Evolutionary conservation across 2,888 invertebrate genomes (phyloP), one percentile per base, ranked within the genome.

Genomic region (Barypeithes pellucidus): DNA sequence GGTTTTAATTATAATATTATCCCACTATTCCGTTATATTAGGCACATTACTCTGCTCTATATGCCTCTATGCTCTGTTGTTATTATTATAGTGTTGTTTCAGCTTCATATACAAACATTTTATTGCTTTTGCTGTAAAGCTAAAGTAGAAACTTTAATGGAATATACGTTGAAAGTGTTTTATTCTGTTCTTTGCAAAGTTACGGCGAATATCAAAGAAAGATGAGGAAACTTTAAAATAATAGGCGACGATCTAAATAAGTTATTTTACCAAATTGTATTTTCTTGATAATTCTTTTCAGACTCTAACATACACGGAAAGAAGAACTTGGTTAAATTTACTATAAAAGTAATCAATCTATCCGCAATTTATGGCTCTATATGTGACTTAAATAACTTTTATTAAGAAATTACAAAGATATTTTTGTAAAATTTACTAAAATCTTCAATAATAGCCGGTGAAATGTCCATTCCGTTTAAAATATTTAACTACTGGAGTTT

Each of bases 1-100:
- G 60, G 60, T 60, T 60, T 60, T 60, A 60, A 60, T 60, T 60
- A 60, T 43, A 60, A 60, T 60, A 43, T 60, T 60, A 60, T 41
- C 60, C 60, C 24, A 12, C 39, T n/a, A 43, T 60, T n/a, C 14
- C 60, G 43, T 60, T 60, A 60, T 14, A 43, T 60, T 43, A 24
- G 8, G 3, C 9, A 29, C 43, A 60, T n/a, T 60, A 43, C 43
- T 43, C 22, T 20, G n/a, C 60, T 60, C n/a, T 60, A 5, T 60
- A 22, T 43, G 16, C 20, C 20, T 60, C 59, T 41, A 5, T 1
- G 39, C 39, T 39, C 43, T 43, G 2, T n/a, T 59, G 59, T 60
- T 60, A 22, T 60, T 60, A 60, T 43, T 41, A 43, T 24, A 60
- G 43, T 39, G 60, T 60, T 60, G 59, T 39, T 8, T 22, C 12